phyloP scores from a whole-genome alignment of 2,888 invertebrate species.

The Papilio gigon region DNA sequence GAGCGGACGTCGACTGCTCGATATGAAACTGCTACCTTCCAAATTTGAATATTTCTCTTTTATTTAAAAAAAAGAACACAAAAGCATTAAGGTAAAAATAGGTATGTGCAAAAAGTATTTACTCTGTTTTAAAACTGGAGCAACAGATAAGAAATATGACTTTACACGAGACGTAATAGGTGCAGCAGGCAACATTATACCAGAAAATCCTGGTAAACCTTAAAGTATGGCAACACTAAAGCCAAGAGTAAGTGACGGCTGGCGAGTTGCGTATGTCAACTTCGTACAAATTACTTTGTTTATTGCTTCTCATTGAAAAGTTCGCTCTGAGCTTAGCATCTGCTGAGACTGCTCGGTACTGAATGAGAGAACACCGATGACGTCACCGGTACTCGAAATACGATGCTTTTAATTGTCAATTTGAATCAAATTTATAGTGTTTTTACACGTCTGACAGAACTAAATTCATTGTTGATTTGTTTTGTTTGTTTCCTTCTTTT shows the following conservation, averaged over 20 bases:
- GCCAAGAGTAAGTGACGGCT: conserved; percentile 36
- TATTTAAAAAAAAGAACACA: conserved; percentile 1
- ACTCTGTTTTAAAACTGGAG: not conserved
- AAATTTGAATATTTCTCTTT: conserved; percentile 27
- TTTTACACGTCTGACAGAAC: too few relatives aligned
- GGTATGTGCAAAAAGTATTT: not conserved
- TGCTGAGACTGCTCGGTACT: conserved; percentile 6
- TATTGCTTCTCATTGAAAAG: conserved; percentile 62
- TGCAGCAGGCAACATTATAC: too few relatives aligned
- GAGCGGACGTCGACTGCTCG: conserved; percentile 48
- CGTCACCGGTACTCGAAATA: not conserved
- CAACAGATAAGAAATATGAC: not conserved
- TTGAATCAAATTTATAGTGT: not conserved
- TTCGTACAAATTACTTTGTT: conserved; percentile 64
- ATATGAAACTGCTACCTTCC: conserved; percentile 36
- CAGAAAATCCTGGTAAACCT: conserved; percentile 16
- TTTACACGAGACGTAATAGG: too few relatives aligned
- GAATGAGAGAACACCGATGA: conserved; percentile 25
- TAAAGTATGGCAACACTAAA: conserved; percentile 34
- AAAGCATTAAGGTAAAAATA: not conserved
- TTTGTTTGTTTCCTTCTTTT: too few relatives aligned
- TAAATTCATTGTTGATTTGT: too few relatives aligned
- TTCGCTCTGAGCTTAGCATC: conserved; percentile 43
- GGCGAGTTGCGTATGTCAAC: conserved; percentile 52
- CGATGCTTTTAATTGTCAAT: not conserved